phyloP scores from a whole-genome alignment of 2,888 invertebrate species.

The Temnothorax unifasciatus region DNA sequence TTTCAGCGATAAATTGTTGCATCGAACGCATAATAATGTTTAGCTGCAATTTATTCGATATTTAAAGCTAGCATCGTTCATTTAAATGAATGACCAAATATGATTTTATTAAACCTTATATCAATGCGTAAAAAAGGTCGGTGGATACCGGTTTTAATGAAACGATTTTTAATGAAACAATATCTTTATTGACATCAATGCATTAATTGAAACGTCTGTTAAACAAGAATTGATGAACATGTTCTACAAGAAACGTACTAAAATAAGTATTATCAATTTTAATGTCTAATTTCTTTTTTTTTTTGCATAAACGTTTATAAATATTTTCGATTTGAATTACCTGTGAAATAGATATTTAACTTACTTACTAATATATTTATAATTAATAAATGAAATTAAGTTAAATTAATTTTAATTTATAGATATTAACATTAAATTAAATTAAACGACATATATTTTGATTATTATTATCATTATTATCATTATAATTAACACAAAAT shows the following conservation, averaged over 20 bases:
- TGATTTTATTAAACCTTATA: slow-evolving; percentile 36
- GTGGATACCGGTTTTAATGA: neutral
- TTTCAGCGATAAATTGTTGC: slow-evolving; percentile 20
- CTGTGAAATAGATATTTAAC: neutral
- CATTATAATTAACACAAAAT: neutral
- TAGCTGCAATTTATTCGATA: slow-evolving; percentile 10
- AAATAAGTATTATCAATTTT: neutral
- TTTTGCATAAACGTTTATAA: neutral
- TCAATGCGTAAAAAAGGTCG: slow-evolving; percentile 9
- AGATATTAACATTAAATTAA: neutral
- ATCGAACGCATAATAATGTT: slow-evolving; percentile 2
- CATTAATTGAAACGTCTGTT: slow-evolving; percentile 1
- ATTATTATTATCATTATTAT: neutral
- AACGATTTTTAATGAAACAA: slow-evolving; percentile 13
- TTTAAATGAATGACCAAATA: slow-evolving; percentile 9
- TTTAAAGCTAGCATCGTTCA: neutral
- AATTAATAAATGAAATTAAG: neutral
- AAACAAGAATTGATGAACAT: neutral
- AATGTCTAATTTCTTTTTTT: neutral
- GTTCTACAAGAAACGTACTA: neutral
- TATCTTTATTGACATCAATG: neutral
- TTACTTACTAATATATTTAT: neutral
- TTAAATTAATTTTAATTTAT: neutral
- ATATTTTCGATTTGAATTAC: neutral
- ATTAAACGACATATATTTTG: neutral